Percentiles rank a stretch among this genome's conserved stretches.
phyloP scores from a whole-genome alignment of 2,113 vertebrate genomes.

The Pluvialis apricaria region DNA sequence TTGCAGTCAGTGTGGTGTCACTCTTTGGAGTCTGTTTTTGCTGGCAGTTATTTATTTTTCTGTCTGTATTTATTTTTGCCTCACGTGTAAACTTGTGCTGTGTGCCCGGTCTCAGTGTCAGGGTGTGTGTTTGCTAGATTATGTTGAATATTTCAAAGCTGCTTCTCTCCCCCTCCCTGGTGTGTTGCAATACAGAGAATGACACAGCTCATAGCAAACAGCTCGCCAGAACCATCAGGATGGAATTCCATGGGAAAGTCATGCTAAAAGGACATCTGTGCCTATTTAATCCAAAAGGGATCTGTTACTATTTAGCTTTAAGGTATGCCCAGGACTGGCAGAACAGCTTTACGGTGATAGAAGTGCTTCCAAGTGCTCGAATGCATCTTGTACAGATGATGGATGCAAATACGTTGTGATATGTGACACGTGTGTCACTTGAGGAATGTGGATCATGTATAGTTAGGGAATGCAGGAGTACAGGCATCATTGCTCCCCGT shows the following conservation, averaged over 20 bases:
- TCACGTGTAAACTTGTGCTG: fast-evolving
- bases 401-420: not conserved
- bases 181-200: not conserved
- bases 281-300: not conserved
- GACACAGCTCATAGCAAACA: not conserved
- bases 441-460: not conserved
- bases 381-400: not conserved
- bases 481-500: not conserved
- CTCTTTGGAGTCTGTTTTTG: not conserved
- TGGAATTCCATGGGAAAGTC: not conserved
- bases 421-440: not conserved
- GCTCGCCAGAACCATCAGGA: not conserved
- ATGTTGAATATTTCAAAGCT: not conserved
- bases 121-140: not conserved
- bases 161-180: not conserved
- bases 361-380: not conserved
- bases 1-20: not conserved
- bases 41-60: not conserved
- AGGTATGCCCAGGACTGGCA: not conserved
- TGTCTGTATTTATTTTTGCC: not conserved
- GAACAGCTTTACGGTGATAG: not conserved
- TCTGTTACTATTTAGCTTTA: not conserved
- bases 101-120: not conserved
- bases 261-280: not conserved
- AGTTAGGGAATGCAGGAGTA: not conserved